Evolutionary conservation across 2,888 invertebrate species (phyloP).

Genomic region (Lepeophtheirus nordmannii): DNA sequence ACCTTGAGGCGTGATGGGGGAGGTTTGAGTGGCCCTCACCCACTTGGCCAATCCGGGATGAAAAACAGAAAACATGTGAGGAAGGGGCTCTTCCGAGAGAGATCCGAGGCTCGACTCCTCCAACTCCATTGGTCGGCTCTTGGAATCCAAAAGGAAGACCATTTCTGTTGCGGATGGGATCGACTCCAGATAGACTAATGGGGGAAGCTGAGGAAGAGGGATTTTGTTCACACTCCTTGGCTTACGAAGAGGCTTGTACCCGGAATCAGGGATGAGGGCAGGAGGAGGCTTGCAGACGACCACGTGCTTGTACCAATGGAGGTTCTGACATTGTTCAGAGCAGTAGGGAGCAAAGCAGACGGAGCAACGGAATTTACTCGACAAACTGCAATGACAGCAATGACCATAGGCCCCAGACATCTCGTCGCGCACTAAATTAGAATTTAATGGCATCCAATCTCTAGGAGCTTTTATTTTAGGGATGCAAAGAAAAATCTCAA

Average conservation of each 20-base stretch:
- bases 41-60: not conserved
- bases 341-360: not conserved
- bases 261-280: not conserved
- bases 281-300: not conserved
- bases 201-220: not conserved
- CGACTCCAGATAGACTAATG: not conserved
- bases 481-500: too few species aligned
- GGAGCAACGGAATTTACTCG: not conserved
- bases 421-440: too few species aligned
- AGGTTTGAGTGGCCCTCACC: not conserved
- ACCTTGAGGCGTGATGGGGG: not conserved
- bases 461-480: too few species aligned
- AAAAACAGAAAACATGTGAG: not conserved
- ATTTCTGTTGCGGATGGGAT: not conserved
- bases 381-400: not conserved
- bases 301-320: slow-evolving; percentile 1
- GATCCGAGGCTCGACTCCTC: not conserved
- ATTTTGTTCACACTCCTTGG: not conserved
- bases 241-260: not conserved
- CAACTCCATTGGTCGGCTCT: not conserved
- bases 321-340: not conserved
- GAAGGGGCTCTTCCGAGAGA: not conserved
- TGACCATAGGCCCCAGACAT: too few species aligned
- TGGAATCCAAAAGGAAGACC: not conserved
- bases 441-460: too few species aligned